Conservation (phyloP, 1,140 invertebrate species). For the Venturia canescens region DNA sequence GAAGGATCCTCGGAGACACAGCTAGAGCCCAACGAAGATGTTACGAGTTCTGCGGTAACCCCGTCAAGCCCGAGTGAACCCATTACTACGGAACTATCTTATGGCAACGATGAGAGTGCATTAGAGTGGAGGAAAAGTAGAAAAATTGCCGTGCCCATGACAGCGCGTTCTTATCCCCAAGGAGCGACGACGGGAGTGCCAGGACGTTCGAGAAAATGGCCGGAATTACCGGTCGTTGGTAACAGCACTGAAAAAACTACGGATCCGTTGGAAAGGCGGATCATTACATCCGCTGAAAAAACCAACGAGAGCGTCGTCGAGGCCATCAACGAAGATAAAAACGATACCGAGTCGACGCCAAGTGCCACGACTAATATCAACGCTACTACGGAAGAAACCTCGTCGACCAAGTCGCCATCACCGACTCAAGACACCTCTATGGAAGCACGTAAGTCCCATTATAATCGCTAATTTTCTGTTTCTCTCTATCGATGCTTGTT, state of each 20-base stretch:
- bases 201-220: slow-evolving; percentile 64
- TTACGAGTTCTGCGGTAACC: slow-evolving; percentile 39
- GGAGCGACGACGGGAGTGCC: slow-evolving; percentile 66
- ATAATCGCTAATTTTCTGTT: neutral
- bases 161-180: slow-evolving; percentile 68
- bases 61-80: slow-evolving; percentile 30
- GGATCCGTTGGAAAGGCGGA: slow-evolving; percentile 34
- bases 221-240: slow-evolving; percentile 52
- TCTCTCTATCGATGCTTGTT: too few relatives aligned
- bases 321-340: slow-evolving; percentile 43
- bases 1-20: slow-evolving; percentile 22
- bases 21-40: slow-evolving; percentile 27
- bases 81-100: neutral
- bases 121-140: slow-evolving; percentile 64
- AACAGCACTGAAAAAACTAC: slow-evolving; percentile 45
- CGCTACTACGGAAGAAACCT: slow-evolving; percentile 38
- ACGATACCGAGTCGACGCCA: slow-evolving; percentile 40
- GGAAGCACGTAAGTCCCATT: slow-evolving; percentile 70
- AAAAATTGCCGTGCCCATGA: slow-evolving; percentile 72
- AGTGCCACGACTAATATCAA: slow-evolving; percentile 45
- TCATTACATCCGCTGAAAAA: neutral
- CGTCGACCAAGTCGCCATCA: slow-evolving; percentile 67
- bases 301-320: slow-evolving; percentile 41
- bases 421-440: slow-evolving; percentile 71
- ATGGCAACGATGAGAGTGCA: slow-evolving; percentile 57